A percentile compares a stretch with the other conserved stretches of the same genome.
Conservation (phyloP, 2,888 invertebrate genomes). For the Meandrusa payeni region DNA sequence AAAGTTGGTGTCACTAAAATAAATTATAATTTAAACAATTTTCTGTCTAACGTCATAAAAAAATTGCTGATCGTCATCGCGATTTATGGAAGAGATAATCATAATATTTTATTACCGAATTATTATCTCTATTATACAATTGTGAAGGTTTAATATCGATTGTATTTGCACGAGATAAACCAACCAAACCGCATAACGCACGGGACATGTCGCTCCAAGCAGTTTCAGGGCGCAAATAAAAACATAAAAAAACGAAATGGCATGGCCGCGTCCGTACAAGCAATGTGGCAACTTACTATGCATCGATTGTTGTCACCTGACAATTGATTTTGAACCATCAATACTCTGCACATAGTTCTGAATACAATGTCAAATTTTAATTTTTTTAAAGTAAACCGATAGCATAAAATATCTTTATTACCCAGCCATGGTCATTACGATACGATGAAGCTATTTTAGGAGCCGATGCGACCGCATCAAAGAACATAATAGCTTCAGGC, state of each 20-base stretch:
- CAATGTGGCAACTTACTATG: slow-evolving; percentile 53
- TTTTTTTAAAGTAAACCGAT: slow-evolving; percentile 33
- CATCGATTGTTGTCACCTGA: slow-evolving; percentile 27
- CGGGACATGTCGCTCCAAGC: slow-evolving; percentile 51
- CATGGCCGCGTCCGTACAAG: slow-evolving; percentile 42
- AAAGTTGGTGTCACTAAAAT: too few relatives aligned
- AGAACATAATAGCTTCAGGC: slow-evolving; percentile 37
- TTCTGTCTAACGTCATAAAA: slow-evolving; percentile 2
- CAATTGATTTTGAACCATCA: slow-evolving; percentile 32
- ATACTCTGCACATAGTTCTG: slow-evolving; percentile 25
- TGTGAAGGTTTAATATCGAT: not conserved
- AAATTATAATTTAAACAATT: slow-evolving; percentile 1
- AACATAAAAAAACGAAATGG: slow-evolving; percentile 43
- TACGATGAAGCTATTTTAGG: slow-evolving; percentile 55
- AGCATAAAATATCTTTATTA: slow-evolving; percentile 61
- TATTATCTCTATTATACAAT: not conserved
- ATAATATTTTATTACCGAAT: not conserved
- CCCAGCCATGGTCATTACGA: slow-evolving; percentile 47
- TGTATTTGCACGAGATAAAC: slow-evolving; percentile 7
- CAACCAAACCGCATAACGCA: slow-evolving; percentile 51
- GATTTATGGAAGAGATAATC: slow-evolving; percentile 5
- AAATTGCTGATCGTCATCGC: slow-evolving; percentile 8
- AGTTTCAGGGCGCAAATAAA: slow-evolving; percentile 48
- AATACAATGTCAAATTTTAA: slow-evolving; percentile 23
- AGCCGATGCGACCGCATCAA: slow-evolving; percentile 48